A percentile compares a stretch with the other conserved stretches of the same genome.
phyloP scores from a whole-genome alignment of 1,140 invertebrate genomes.

The Agraylea sexmaculata region DNA sequence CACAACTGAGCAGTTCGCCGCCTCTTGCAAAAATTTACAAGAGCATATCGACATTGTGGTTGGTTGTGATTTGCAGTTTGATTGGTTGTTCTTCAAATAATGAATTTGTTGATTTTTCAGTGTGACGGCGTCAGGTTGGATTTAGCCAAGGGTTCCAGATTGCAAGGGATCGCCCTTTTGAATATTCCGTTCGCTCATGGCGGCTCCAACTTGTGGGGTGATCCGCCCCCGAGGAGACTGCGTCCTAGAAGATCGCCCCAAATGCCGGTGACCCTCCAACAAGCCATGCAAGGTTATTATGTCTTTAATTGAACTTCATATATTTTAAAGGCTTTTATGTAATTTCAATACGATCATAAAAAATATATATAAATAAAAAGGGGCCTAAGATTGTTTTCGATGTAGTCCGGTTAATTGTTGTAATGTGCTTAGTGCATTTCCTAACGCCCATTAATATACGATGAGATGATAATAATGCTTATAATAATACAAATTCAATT shows the following conservation, averaged over 20 bases:
- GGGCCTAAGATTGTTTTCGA: background rate
- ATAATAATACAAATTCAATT: no score
- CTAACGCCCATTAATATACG: no score
- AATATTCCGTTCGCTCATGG: conserved; percentile 97
- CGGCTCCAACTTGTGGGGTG: conserved; percentile 94
- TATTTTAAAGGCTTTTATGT: no score
- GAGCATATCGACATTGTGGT: conserved; percentile 91
- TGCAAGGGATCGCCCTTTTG: conserved; percentile 87
- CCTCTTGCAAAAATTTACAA: conserved; percentile 93
- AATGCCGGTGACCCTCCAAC: conserved; percentile 7
- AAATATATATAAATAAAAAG: no score
- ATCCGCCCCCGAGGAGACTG: conserved; percentile 35
- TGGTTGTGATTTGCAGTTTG: no score
- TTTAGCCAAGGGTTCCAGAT: conserved; percentile 76
- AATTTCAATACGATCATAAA: no score
- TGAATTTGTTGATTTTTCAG: conserved; percentile 39
- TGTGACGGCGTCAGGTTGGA: conserved; percentile 88
- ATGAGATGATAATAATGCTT: no score
- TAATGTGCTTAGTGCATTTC: no score
- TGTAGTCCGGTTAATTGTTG: background rate
- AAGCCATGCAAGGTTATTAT: conserved; percentile 56
- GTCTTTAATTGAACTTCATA: no score
- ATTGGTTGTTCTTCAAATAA: no score
- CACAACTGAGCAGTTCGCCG: conserved; percentile 89
- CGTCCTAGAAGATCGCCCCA: conserved; percentile 5